A percentile compares a stretch with the other conserved stretches of the same genome.
Conservation (phyloP, 2,888 invertebrate genomes). For the Epinotia ramella region DNA sequence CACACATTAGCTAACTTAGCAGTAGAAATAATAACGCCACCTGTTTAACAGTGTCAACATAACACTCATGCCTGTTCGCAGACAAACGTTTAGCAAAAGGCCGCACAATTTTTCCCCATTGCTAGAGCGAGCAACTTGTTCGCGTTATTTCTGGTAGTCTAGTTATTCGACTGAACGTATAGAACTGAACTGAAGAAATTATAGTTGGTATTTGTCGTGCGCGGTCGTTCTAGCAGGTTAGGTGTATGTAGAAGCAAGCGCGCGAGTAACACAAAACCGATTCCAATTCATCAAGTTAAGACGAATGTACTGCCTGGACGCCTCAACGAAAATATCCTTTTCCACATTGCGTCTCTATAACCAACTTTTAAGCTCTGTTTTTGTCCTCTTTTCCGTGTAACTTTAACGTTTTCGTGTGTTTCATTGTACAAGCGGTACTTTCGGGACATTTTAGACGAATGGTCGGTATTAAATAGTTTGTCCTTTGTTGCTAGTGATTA, state of each 20-base stretch:
- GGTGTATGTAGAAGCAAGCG: background rate
- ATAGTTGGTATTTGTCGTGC: background rate
- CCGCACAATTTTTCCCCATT: background rate
- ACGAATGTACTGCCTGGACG: background rate
- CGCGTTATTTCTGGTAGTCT: constrained; percentile 4
- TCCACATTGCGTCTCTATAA: constrained; percentile 45
- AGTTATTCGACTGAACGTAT: background rate
- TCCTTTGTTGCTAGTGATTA: background rate
- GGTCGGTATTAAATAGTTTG: background rate
- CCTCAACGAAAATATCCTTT: constrained; percentile 30
- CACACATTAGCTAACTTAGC: background rate
- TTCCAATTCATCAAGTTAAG: background rate
- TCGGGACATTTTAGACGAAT: background rate
- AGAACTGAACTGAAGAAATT: no score
- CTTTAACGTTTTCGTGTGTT: constrained; percentile 19
- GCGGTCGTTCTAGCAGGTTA: constrained; percentile 4
- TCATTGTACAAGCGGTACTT: background rate
- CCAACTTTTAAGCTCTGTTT: constrained; percentile 41
- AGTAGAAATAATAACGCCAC: background rate
- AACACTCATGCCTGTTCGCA: background rate
- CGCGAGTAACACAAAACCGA: background rate
- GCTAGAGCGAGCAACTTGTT: constrained; percentile 17
- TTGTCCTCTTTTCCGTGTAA: constrained; percentile 37
- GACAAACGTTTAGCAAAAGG: constrained; percentile 1
- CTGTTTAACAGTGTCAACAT: background rate